Base-by-base conservation (phyloP, 2,797 vertebrate species). In the Cetoscarus ocellatus region DNA sequence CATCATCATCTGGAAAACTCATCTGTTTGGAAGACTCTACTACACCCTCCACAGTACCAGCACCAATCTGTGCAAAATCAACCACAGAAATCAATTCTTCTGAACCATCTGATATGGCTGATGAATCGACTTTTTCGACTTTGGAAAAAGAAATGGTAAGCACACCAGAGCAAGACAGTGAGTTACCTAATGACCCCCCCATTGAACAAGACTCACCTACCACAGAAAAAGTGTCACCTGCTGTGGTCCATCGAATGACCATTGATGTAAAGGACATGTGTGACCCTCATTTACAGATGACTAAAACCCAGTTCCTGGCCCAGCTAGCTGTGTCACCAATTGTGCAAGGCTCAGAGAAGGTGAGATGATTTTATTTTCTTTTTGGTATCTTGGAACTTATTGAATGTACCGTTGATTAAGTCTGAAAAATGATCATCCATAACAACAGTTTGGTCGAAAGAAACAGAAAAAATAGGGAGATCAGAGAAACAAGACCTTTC, bases 291-390 rank as follows among this genome's bases (percentile, higher is more conserved):
- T 38, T 51, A 15, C 57, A 70, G 18, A 80, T 88, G 71, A 87
- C 59, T 6, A 86, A 93, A 85, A 10, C 60, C 9, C 85, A 84
- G 60, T 92, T 92, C 60, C 55, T 86, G 57, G 83, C 89, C 8
- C 79, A 85, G 49, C 66, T 91, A 40, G 75, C 79, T 10, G 81
- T 88, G 19, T 69, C 69, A n/a, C 88, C 91, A 19, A 5, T 72
- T 4, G 3, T n/a, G 15, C 38, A 83, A 63, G 48, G 42, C 9
- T 15, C 61, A 9, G 5, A 71, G 58, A 19, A 78, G 89, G 90
- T 93, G 84, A 70, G 51, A 3, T 17, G 7, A 6, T 47, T 7
- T 3, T 49, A 6, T 47, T 7, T 3, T 49, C 27, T 27, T 27
- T 27, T 27, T 27, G 27, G 27, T 27, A 27, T 27, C 4, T 27